Conservation (phyloP, 2,797 vertebrate genomes). For the Garrulus glandarius region DNA sequence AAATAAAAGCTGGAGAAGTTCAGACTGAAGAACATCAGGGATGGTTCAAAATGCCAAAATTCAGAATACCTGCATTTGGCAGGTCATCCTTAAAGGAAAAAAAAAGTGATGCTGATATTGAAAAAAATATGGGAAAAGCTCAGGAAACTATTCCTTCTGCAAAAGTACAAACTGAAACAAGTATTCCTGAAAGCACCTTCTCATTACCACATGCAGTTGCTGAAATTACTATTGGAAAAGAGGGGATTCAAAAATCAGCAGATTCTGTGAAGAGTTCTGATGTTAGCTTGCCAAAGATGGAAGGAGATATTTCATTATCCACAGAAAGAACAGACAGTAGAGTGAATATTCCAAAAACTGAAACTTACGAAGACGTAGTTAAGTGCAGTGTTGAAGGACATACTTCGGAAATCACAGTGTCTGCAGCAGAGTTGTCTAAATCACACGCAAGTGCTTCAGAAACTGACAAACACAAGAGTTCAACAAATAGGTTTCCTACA, state of each 20-base stretch:
- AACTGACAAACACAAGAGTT: neutral
- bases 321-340: neutral
- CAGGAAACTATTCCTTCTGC: neutral
- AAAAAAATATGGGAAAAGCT: neutral
- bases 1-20: neutral
- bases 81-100: conserved; percentile 45
- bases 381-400: neutral
- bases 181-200: neutral
- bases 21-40: neutral
- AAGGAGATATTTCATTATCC: neutral
- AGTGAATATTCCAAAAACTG: neutral
- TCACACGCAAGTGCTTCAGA: neutral
- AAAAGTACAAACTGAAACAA: conserved; percentile 29
- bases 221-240: conserved; percentile 20
- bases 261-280: neutral
- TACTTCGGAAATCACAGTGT: neutral
- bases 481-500: neutral
- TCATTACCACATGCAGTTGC: neutral
- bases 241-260: neutral
- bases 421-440: neutral
- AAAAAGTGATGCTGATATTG: neutral
- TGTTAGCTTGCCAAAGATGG: neutral
- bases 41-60: conserved; percentile 68
- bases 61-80: conserved; percentile 62
- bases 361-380: neutral